Conservation (phyloP, 92 coral and sea anemone genomes). For the Epizoanthus scotinus region DNA sequence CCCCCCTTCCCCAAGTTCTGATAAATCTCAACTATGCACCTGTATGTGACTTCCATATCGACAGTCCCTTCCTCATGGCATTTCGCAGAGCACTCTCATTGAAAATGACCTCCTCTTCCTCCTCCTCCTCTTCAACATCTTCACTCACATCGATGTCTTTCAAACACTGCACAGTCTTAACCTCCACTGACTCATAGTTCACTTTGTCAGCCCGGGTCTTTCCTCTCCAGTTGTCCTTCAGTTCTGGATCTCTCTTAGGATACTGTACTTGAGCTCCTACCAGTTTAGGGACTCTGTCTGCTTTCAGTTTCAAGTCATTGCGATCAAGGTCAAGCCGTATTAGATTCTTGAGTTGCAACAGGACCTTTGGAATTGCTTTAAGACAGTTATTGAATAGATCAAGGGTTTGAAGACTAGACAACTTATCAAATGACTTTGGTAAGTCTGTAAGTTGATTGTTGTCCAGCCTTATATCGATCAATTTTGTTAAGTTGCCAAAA, state of each 20-base stretch:
- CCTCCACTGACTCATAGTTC: slow-evolving; percentile 51
- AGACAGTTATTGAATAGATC: slow-evolving; percentile 83
- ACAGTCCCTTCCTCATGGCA: slow-evolving; percentile 90
- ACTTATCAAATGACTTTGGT: slow-evolving; percentile 79
- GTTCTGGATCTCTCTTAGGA: slow-evolving; percentile 73
- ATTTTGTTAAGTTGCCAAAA: slow-evolving; percentile 80
- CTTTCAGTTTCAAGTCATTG: slow-evolving; percentile 78
- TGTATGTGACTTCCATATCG: slow-evolving; percentile 91
- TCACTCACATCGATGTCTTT: slow-evolving; percentile 50
- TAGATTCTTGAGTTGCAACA: slow-evolving; percentile 74
- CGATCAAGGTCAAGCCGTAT: slow-evolving; percentile 88
- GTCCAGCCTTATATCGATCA: slow-evolving; percentile 81
- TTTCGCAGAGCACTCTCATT: slow-evolving; percentile 75
- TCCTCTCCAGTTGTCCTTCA: slow-evolving; percentile 85
- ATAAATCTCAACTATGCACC: slow-evolving; percentile 43
- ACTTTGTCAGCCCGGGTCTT: slow-evolving; percentile 74
- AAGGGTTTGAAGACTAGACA: slow-evolving; percentile 70
- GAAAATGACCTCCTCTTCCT: slow-evolving; percentile 50
- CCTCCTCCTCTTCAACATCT: slow-evolving; percentile 43
- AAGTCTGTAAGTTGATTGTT: slow-evolving; percentile 67
- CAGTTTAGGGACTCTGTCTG: slow-evolving; percentile 86
- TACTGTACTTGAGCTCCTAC: slow-evolving; percentile 53
- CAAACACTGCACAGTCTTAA: slow-evolving; percentile 47
- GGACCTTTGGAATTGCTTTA: slow-evolving; percentile 76
- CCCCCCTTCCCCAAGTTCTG: too few species aligned